Percentiles rank a stretch among this genome's conserved stretches.
Evolutionary conservation across 2,797 vertebrate species (phyloP).

Genomic region (Microtus californicus): DNA sequence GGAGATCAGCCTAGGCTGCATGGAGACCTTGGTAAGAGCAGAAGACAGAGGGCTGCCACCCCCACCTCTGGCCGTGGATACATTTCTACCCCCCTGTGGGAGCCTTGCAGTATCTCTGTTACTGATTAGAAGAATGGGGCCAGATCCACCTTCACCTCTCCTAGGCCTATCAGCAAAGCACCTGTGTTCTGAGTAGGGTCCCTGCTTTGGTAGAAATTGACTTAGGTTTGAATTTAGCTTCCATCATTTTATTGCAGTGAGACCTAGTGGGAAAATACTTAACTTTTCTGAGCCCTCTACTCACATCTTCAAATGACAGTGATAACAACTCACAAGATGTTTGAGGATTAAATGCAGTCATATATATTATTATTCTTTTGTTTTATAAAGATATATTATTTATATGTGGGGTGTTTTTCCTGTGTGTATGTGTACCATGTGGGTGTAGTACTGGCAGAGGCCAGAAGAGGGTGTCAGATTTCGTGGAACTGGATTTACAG

Average conservation of each 20-base stretch:
- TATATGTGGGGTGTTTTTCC: background rate
- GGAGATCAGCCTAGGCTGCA: background rate
- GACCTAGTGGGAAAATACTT: constrained; percentile 26
- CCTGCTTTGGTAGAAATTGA: constrained; percentile 28
- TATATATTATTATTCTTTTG: background rate
- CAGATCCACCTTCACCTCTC: background rate
- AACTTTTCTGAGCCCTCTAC: background rate
- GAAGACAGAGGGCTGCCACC: background rate
- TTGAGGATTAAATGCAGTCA: background rate
- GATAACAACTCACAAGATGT: constrained; percentile 15
- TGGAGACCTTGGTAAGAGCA: background rate
- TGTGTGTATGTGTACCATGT: background rate
- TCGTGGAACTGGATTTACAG: background rate
- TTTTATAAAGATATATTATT: background rate
- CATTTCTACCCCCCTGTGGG: constrained; percentile 53
- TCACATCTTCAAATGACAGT: constrained; percentile 29
- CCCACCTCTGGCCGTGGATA: background rate
- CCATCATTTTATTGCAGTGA: constrained; percentile 20
- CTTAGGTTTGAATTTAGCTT: constrained; percentile 12
- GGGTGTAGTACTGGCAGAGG: background rate
- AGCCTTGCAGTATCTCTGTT: background rate
- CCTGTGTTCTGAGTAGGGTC: background rate
- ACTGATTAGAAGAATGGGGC: constrained; percentile 30
- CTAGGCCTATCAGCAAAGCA: background rate
- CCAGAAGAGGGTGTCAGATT: background rate